phyloP scores from a whole-genome alignment of 2,888 invertebrate species.

The Nomada ruficornis region DNA sequence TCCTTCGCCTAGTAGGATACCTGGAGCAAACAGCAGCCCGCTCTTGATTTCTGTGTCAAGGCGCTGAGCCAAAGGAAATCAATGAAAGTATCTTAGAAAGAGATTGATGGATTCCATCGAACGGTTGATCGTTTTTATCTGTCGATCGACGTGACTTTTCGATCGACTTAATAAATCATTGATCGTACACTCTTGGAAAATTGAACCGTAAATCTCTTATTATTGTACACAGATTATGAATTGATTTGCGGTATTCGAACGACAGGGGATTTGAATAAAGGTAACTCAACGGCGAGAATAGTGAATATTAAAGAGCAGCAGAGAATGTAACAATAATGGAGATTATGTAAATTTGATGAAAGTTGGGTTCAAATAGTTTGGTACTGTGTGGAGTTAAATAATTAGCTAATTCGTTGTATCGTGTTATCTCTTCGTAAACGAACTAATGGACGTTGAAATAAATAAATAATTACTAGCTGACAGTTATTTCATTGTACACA shows the following conservation, averaged over 20 bases:
- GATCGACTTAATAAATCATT: conserved; percentile 3
- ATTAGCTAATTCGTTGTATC: no score
- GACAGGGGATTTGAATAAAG: no score
- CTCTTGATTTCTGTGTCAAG: conserved; percentile 56
- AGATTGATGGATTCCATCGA: conserved; percentile 8
- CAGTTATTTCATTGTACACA: no score
- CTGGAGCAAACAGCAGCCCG: conserved; percentile 1
- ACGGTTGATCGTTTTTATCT: conserved; percentile 5
- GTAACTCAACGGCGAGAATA: neutral
- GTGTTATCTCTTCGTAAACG: no score
- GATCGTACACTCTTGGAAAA: neutral
- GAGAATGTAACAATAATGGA: neutral
- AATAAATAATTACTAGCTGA: no score
- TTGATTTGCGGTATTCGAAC: neutral
- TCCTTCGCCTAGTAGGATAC: conserved; percentile 11
- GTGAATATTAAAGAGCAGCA: neutral
- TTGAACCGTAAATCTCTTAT: neutral
- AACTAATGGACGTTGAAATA: no score
- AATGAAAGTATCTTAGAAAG: conserved; percentile 18
- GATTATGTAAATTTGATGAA: neutral
- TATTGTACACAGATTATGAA: neutral
- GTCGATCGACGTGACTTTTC: conserved; percentile 1
- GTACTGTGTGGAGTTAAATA: no score
- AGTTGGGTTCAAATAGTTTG: neutral
- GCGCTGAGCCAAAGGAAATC: conserved; percentile 23